Evolutionary conservation across 1,140 invertebrate genomes (phyloP).

Genomic region (Uloborus diversus): DNA sequence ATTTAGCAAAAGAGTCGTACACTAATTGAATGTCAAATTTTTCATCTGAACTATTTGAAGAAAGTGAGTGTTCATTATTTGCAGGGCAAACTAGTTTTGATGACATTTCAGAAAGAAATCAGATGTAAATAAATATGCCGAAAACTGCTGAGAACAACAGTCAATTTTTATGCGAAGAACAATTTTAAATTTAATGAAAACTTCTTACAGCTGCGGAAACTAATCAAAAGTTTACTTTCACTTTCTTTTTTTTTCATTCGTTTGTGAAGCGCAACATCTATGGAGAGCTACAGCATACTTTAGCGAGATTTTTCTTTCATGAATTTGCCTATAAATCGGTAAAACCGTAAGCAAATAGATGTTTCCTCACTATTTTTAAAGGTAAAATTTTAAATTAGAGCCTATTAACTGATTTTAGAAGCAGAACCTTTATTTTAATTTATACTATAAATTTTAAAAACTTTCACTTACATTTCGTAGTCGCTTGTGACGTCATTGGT

Average conservation of each 20-base stretch:
- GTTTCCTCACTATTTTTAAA: not conserved
- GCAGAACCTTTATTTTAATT: too few species aligned
- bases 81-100: not conserved
- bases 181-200: not conserved
- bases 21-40: constrained; percentile 54
- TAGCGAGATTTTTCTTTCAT: too few species aligned
- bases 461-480: not conserved
- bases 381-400: not conserved
- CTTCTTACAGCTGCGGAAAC: not conserved
- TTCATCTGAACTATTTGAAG: not conserved
- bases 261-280: too few species aligned
- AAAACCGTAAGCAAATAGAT: too few species aligned
- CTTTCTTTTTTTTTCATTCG: too few species aligned
- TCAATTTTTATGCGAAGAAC: not conserved
- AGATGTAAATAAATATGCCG: not conserved
- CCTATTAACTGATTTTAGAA: not conserved
- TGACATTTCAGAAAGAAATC: not conserved
- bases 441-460: too few species aligned
- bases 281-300: too few species aligned
- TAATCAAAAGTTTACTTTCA: not conserved
- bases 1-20: constrained; percentile 49
- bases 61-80: not conserved
- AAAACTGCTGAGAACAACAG: not conserved
- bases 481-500: not conserved
- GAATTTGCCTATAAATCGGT: too few species aligned